Conservation (phyloP, 2,888 invertebrate species). For the Oscheius myriophilus region DNA sequence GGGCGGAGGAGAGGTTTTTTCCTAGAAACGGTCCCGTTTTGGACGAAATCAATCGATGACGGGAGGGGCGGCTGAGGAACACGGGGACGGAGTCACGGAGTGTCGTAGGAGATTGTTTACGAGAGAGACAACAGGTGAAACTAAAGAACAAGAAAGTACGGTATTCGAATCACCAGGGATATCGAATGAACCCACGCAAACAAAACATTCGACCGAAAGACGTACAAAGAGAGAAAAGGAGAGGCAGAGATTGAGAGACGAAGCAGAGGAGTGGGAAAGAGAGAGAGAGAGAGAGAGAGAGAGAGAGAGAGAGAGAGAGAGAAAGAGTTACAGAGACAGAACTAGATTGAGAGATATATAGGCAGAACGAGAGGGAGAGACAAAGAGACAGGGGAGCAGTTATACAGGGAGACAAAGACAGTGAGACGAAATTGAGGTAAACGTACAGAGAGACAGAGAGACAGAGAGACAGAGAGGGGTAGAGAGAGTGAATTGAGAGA, state of each 20-base stretch:
- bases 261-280: not conserved
- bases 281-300: not conserved
- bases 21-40: too few species aligned
- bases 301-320: constrained; percentile 9
- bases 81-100: too few species aligned
- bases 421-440: not conserved
- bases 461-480: constrained; percentile 5
- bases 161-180: not conserved
- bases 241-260: not conserved
- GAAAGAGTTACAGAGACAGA: not conserved
- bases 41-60: too few species aligned
- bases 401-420: not conserved
- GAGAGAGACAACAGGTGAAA: not conserved
- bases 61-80: too few species aligned
- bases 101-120: not conserved
- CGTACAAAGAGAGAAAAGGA: not conserved
- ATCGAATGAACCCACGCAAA: not conserved
- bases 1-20: too few species aligned
- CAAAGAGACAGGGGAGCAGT: not conserved
- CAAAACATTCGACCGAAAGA: not conserved
- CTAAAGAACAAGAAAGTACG: not conserved
- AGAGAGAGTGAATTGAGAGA: not conserved
- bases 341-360: not conserved
- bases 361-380: not conserved
- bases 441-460: not conserved